phyloP scores from a whole-genome alignment of 2,888 invertebrate genomes.

The Zele albiditarsus region DNA sequence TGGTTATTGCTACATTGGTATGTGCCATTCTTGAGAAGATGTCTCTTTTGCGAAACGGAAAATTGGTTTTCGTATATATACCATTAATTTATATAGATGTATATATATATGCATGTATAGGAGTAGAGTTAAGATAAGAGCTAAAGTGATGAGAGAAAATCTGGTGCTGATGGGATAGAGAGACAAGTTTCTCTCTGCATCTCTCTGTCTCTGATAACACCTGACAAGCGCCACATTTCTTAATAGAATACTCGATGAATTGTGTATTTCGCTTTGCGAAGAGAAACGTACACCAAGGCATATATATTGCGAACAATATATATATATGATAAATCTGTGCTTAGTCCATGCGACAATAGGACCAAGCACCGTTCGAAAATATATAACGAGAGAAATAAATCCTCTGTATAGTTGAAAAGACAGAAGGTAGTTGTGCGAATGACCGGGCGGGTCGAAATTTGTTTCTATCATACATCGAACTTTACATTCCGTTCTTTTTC shows the following conservation, averaged over 20 bases:
- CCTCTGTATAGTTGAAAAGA: no score
- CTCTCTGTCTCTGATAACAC: constrained; percentile 42
- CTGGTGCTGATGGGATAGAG: background rate
- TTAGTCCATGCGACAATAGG: no score
- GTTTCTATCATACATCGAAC: no score
- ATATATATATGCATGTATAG: background rate
- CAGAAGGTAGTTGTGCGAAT: no score
- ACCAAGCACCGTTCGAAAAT: no score
- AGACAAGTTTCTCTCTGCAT: background rate
- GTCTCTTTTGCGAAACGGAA: constrained; percentile 29
- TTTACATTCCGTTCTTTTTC: no score
- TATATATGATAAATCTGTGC: background rate
- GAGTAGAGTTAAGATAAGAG: background rate
- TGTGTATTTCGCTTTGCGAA: constrained; percentile 55
- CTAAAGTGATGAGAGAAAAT: background rate
- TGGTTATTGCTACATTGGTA: constrained; percentile 23
- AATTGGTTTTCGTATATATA: constrained; percentile 34
- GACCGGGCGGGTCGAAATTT: no score
- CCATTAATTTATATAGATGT: background rate
- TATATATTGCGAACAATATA: background rate
- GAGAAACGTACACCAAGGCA: no score
- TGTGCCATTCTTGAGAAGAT: background rate
- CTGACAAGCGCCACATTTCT: constrained; percentile 60
- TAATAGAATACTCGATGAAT: constrained; percentile 69
- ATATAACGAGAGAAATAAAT: no score